Conservation (phyloP, 2,888 invertebrate genomes). For the Chaetogeoica ovagalla region DNA sequence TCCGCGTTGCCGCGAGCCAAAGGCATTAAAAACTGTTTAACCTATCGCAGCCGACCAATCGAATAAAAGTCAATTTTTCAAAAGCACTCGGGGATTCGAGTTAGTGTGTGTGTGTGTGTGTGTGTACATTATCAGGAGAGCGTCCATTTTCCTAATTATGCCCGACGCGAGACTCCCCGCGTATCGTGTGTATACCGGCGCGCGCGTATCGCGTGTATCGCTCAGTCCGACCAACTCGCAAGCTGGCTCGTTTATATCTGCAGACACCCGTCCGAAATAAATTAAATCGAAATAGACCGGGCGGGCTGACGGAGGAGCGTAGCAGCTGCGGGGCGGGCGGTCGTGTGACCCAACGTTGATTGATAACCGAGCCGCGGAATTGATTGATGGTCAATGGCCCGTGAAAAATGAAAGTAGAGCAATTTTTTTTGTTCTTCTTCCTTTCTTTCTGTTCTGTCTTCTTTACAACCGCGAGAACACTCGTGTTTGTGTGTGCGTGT, state of each 20-base stretch:
- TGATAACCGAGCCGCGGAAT: conserved; percentile 45
- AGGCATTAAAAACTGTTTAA: conserved; percentile 36
- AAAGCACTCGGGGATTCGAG: conserved; percentile 30
- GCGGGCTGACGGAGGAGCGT: not conserved
- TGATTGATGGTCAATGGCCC: conserved; percentile 50
- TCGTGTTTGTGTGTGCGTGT: too few species aligned
- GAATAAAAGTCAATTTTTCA: conserved; percentile 45
- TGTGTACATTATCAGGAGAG: not conserved
- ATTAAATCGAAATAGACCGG: conserved; percentile 49
- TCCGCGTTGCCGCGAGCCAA: not conserved
- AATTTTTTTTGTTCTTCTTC: conserved; percentile 15
- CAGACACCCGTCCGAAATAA: conserved; percentile 49
- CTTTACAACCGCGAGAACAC: too few species aligned
- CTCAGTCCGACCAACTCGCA: conserved; percentile 30
- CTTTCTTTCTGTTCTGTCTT: too few species aligned
- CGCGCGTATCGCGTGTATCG: too few species aligned
- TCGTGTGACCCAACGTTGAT: conserved; percentile 48
- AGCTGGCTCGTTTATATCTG: conserved; percentile 49
- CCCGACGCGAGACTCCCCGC: not conserved
- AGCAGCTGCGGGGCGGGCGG: not conserved
- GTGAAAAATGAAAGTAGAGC: conserved; percentile 51
- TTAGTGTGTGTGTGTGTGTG: not conserved
- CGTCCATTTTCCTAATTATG: conserved; percentile 45
- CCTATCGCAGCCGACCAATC: conserved; percentile 5
- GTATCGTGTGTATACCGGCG: too few species aligned